Conservation (phyloP, 2,888 invertebrate species). For the Drosophila anomalata region DNA sequence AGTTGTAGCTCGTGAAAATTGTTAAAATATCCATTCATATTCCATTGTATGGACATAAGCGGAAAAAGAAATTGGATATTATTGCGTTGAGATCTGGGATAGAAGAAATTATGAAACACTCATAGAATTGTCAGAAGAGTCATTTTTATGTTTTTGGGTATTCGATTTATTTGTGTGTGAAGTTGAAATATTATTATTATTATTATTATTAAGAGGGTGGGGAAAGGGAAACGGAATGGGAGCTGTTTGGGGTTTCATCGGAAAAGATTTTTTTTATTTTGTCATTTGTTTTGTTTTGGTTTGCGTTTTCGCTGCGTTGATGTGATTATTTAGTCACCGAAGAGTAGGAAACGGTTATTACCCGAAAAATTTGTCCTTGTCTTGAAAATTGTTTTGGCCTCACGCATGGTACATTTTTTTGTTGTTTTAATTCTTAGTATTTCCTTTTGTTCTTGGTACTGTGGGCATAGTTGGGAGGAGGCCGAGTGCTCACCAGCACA, state of each 20-base stretch:
- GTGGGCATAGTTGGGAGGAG: conserved; percentile 11
- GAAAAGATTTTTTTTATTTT: neutral
- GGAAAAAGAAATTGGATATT: too few relatives aligned
- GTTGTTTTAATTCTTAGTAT: conserved; percentile 21
- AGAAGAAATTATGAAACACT: neutral
- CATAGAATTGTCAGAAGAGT: neutral
- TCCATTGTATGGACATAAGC: conserved; percentile 1
- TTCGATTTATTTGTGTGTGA: conserved; percentile 6
- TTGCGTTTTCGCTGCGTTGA: neutral
- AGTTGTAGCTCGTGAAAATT: conserved; percentile 28
- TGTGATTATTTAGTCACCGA: too few relatives aligned
- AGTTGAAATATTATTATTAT: conserved; percentile 4
- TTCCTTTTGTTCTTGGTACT: conserved; percentile 22
- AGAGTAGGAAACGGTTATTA: too few relatives aligned
- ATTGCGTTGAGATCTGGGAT: too few relatives aligned
- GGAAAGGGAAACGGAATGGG: neutral
- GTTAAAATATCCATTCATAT: conserved; percentile 20
- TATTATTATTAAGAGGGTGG: neutral
- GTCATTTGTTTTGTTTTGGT: too few relatives aligned
- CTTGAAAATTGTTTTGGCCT: too few relatives aligned
- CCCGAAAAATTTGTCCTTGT: too few relatives aligned
- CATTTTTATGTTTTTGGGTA: neutral
- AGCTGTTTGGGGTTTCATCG: neutral
- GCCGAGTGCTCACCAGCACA: conserved; percentile 2
- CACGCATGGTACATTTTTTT: neutral